Percentiles rank a stretch among this genome's conserved stretches.
Evolutionary conservation across 92 coral and sea anemone genomes (phyloP).

Genomic region (Muricea muricata): DNA sequence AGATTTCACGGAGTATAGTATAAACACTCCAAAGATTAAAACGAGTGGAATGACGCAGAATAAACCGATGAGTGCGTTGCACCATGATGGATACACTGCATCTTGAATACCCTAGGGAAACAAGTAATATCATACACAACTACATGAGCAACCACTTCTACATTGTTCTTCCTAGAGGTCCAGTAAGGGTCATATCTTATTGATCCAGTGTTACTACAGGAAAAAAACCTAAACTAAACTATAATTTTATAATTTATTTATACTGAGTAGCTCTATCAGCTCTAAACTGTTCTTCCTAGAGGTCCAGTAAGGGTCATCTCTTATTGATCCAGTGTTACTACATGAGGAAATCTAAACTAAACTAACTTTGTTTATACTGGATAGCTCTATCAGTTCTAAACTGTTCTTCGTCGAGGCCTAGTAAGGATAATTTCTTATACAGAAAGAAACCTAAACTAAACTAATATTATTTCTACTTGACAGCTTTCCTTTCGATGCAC

Average conservation of each 20-base stretch:
- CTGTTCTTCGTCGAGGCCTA: background rate
- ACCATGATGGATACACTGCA: constrained; percentile 5
- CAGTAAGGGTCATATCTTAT: background rate
- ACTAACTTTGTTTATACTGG: background rate
- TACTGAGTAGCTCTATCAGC: too few species aligned
- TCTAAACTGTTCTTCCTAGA: too few species aligned
- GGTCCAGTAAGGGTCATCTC: background rate
- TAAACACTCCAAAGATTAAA: constrained; percentile 15
- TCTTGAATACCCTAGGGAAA: constrained; percentile 4
- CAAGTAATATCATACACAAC: background rate
- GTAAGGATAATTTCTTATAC: background rate
- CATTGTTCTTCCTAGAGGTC: background rate
- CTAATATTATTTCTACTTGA: background rate
- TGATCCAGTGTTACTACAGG: background rate
- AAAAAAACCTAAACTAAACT: background rate
- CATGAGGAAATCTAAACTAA: background rate
- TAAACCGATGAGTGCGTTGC: constrained; percentile 1
- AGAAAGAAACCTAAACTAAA: background rate
- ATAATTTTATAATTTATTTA: background rate
- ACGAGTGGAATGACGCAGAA: constrained; percentile 4
- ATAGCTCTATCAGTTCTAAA: background rate
- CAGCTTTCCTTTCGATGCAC: too few species aligned
- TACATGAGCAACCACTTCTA: background rate
- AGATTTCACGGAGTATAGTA: constrained; percentile 10
- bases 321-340: background rate